Base-by-base conservation (phyloP, 2,113 vertebrate genomes). In the Thymallus thymallus region DNA sequence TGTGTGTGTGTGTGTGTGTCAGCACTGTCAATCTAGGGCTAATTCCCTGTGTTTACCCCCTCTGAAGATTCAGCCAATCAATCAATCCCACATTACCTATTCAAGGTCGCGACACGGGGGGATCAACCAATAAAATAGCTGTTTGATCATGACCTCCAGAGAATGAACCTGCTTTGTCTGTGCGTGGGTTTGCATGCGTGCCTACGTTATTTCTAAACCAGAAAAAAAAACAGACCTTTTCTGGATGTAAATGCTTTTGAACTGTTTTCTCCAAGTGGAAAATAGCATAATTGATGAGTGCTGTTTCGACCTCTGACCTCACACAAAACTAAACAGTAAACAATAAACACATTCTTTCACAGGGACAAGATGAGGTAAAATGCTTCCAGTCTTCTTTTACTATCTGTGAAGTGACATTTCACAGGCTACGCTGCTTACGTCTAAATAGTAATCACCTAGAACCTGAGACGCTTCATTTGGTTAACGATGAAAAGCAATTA, bases 381-480 rank as follows among this genome's bases (percentile, higher is more conserved):
- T 41, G 35, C 35, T 41, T 41, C 35, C 35, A 10, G 9, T 14
- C 24, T 46, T 56, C 13, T 51, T n/a, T 80, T 76, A 51, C 62
- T 82, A 80, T 56, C 80, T 80, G 72, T 76, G 75, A 82, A 84
- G 79, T 85, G 88, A 86, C 86, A 91, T 91, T 41, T 41, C 77
- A 81, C 30, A 73, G 78, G 81, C 77, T 46, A 60, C 75, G 79
- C 72, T 77, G 78, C 86, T 84, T 85, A 82, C 86, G 85, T 89
- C 86, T 89, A 84, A 85, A 79, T 87, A 41, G 35, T 41, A 88
- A 91, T 91, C 85, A 87, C 87, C 89, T 86, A 85, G 86, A 85
- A 88, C 83, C 85, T 72, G 84, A 70, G 73, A 90, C 30, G 86
- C 88, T 80, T 88, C 89, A 90, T 91, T 92, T 90, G 82, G 80